These are phyloP conservation scores for Tachina fera DNA, from an alignment of 2,888 invertebrate species.

Conservation along the genomic window DNA sequence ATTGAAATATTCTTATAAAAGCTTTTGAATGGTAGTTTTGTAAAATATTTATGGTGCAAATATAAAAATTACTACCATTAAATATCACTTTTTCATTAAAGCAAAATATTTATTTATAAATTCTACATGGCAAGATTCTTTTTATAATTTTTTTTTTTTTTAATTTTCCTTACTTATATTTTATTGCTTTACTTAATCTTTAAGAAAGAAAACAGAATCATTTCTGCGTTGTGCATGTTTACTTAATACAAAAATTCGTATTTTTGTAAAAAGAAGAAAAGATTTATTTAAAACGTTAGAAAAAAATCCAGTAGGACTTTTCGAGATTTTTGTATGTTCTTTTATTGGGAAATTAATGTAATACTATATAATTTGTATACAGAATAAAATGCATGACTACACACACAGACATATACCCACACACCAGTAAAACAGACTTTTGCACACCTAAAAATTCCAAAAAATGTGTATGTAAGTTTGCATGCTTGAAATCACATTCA, in stretches of 20 bases:
- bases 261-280: background rate
- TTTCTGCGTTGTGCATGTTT: background rate
- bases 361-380: conserved; percentile 3
- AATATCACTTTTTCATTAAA: too few species aligned
- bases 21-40: background rate
- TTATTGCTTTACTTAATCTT: conserved; percentile 31
- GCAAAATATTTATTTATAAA: background rate
- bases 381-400: background rate
- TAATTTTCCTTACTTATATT: background rate
- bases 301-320: conserved; percentile 36
- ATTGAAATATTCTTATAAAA: background rate
- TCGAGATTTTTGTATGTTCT: conserved; percentile 5
- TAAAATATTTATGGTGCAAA: too few species aligned
- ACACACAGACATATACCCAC: background rate
- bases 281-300: conserved; percentile 10
- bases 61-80: too few species aligned
- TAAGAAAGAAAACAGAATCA: background rate
- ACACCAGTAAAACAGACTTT: background rate
- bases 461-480: conserved; percentile 1
- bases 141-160: background rate
- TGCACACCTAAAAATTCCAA: background rate
- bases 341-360: conserved; percentile 16
- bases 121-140: background rate
- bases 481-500: conserved; percentile 35
- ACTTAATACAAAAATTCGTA: background rate